A percentile compares a stretch with the other conserved stretches of the same genome.
Conservation (phyloP, 2,888 invertebrate species). For the Oithona nana region DNA sequence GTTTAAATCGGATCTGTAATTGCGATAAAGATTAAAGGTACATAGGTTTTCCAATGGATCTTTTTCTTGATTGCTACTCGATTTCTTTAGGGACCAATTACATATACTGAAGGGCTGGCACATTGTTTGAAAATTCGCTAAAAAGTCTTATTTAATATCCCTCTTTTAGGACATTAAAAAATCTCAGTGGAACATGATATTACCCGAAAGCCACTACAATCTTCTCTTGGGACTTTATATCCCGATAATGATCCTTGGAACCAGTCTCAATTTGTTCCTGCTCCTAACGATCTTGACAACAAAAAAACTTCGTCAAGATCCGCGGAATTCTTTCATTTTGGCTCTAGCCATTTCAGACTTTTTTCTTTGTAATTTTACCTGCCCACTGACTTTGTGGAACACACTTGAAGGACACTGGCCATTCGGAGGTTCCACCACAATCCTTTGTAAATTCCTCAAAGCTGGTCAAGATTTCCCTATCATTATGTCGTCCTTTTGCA, state of each 20-base stretch:
- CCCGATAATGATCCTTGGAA: neutral
- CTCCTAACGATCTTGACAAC: neutral
- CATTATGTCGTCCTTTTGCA: constrained; percentile 2
- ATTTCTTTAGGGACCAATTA: too few species aligned
- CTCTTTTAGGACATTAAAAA: neutral
- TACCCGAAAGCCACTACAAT: neutral
- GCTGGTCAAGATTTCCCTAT: constrained; percentile 5
- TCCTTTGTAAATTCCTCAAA: neutral
- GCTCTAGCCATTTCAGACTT: neutral
- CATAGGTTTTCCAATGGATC: too few species aligned
- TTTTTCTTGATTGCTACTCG: too few species aligned
- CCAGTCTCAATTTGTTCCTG: neutral
- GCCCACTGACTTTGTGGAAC: neutral
- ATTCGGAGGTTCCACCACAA: neutral
- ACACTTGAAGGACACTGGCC: constrained; percentile 2
- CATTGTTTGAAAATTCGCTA: too few species aligned
- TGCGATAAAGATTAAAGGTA: too few species aligned
- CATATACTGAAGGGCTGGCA: too few species aligned
- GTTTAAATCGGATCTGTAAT: too few species aligned
- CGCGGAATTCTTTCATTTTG: constrained; percentile 2
- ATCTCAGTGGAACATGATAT: neutral
- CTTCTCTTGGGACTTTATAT: neutral
- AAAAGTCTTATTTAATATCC: too few species aligned
- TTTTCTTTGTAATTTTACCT: neutral
- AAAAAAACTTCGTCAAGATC: neutral